These are phyloP conservation scores for Chelon auratus DNA, from an alignment of 2,797 vertebrate species.

Conservation along the genomic window DNA sequence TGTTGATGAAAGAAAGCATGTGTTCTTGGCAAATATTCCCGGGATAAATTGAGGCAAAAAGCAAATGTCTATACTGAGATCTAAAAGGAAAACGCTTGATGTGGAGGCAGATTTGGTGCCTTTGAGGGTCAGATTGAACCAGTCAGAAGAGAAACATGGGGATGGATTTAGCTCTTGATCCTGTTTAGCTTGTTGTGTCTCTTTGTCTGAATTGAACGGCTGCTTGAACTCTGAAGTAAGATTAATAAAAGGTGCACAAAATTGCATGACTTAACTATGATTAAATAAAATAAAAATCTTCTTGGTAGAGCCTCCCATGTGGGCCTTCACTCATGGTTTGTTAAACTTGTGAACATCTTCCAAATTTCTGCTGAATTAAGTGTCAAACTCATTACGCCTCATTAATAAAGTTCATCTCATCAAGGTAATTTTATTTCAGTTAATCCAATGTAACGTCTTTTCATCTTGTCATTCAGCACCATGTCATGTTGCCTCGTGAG, in stretches of 20 bases:
- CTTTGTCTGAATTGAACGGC: slow-evolving; percentile 20
- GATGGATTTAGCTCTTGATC: slow-evolving; percentile 31
- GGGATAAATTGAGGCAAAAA: slow-evolving; percentile 73
- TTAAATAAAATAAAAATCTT: not conserved
- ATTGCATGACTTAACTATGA: not conserved
- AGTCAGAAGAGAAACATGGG: slow-evolving; percentile 43
- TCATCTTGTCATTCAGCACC: too few relatives aligned
- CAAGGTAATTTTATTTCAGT: too few relatives aligned
- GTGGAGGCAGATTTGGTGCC: slow-evolving; percentile 65
- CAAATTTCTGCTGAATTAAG: too few relatives aligned
- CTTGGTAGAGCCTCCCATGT: not conserved
- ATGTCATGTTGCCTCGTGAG: too few relatives aligned
- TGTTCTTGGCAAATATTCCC: slow-evolving; percentile 78
- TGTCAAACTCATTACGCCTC: too few relatives aligned
- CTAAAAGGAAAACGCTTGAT: slow-evolving; percentile 67
- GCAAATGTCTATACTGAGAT: slow-evolving; percentile 60
- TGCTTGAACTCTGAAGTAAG: slow-evolving; percentile 6
- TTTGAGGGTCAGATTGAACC: slow-evolving; percentile 67
- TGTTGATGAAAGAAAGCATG: slow-evolving; percentile 73
- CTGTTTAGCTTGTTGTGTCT: slow-evolving; percentile 27
- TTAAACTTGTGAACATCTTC: too few relatives aligned
- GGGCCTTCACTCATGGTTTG: not conserved
- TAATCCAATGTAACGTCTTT: not conserved
- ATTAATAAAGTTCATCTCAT: too few relatives aligned
- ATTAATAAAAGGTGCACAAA: slow-evolving; percentile 11